Evolutionary conservation across 2,797 vertebrate genomes (phyloP), one percentile per base, ranked within the genome.

Genomic region (Perodicticus potto): DNA sequence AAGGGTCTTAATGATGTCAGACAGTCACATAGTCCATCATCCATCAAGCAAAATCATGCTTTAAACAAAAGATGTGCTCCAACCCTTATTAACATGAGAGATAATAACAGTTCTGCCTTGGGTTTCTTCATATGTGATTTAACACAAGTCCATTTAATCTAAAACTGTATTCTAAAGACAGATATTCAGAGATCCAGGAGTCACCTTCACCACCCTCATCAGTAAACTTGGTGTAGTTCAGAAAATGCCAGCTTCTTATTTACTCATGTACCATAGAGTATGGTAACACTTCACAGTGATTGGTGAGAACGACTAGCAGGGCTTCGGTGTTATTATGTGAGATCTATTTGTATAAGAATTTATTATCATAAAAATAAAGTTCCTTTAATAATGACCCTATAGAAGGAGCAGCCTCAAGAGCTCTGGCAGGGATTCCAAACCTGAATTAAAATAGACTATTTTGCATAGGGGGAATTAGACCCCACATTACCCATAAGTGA

Each of bases 91-190:
- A 98, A 96, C 61, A 76, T 95, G 95, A 96, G 89, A 96, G 91
- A 94, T 97, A 97, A 97, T 95, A 97, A 95, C 91, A 98, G 86
- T 84, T 97, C 95, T 97, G 94, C 86, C 27, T 5, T 53, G 23
- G 81, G 34, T 91, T 97, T 98, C 76, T 98, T 97, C 91, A 96
- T 93, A 97, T 95, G 49, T 85, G 95, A 95, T 98, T 98, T 98
- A 97, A 97, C 98, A 97, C 92, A 86, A 93, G 70, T 94, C 53
- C 57, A 83, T 96, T 98, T 97, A 86, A 91, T 76, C 80, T 94
- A 96, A 96, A 96, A 87, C 90, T 69, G 93, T 65, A 94, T 22
- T 94, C 81, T 80, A 97, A 65, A 88, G 96, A 97, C 93, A 98
- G 96, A 96, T 96, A 97, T 93, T 97, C 94, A 49, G 94, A 92